phyloP scores from a whole-genome alignment of 2,888 invertebrate genomes.

The Zygothrica quintamaculata region DNA sequence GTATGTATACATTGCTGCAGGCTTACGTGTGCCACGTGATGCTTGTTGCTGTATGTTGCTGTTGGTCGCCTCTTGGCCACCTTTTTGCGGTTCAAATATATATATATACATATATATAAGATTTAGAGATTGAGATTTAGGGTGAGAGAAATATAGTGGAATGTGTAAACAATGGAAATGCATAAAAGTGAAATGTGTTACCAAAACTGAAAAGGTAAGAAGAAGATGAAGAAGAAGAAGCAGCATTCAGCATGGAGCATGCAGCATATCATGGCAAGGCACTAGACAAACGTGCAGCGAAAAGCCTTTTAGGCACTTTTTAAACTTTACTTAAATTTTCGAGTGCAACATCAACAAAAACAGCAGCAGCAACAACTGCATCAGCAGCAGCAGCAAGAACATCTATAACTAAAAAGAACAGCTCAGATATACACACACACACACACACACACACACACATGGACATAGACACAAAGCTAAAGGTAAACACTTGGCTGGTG shows the following conservation, averaged over 20 bases:
- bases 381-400: too few species aligned
- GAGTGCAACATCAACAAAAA: constrained; percentile 45
- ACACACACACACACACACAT: not conserved
- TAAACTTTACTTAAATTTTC: constrained; percentile 57
- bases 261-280: constrained; percentile 16
- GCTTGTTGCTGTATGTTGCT: constrained; percentile 10
- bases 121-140: not conserved
- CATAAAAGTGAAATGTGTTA: constrained; percentile 66
- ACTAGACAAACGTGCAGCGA: constrained; percentile 19
- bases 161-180: constrained; percentile 53
- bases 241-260: constrained; percentile 1
- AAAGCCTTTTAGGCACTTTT: constrained; percentile 58
- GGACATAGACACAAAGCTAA: not conserved
- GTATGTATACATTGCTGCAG: constrained; percentile 2
- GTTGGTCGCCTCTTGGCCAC: constrained; percentile 19
- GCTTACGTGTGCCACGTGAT: constrained; percentile 27
- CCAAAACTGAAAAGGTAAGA: constrained; percentile 35
- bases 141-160: constrained; percentile 3
- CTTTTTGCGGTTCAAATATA: constrained; percentile 25
- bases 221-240: too few species aligned
- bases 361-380: too few species aligned
- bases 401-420: too few species aligned
- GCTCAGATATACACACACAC: not conserved
- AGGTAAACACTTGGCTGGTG: constrained; percentile 30
- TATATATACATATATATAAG: not conserved